phyloP scores from a whole-genome alignment of 2,113 vertebrate species.

The Orthonyx spaldingii region DNA sequence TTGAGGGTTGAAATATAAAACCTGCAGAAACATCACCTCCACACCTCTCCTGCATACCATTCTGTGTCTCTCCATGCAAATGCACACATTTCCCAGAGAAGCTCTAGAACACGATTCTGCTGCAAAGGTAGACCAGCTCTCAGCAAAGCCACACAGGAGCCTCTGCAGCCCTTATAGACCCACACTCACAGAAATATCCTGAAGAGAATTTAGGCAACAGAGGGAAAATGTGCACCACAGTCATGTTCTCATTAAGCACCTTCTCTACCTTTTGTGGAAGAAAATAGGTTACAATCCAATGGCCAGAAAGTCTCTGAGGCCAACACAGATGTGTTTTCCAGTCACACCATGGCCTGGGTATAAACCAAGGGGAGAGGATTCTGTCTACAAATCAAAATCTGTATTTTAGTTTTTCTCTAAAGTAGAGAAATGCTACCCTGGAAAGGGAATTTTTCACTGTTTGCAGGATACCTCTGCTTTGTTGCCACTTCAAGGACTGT shows the following conservation, averaged over 20 bases:
- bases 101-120: not conserved
- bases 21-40: not conserved
- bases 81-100: not conserved
- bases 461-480: not conserved
- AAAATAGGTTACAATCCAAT: rapidly evolving
- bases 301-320: not conserved
- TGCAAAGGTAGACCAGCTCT: not conserved
- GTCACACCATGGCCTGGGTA: not conserved
- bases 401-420: not conserved
- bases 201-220: not conserved
- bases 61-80: not conserved
- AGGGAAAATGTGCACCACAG: not conserved
- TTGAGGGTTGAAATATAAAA: not conserved
- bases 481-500: not conserved
- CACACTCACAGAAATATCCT: not conserved
- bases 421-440: not conserved
- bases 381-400: not conserved
- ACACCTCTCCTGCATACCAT: not conserved
- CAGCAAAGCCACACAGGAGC: not conserved
- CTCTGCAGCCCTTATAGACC: not conserved
- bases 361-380: not conserved
- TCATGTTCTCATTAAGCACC: not conserved
- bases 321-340: not conserved
- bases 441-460: not conserved
- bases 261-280: not conserved